Base-by-base conservation (phyloP, 2,797 vertebrate genomes). In the Moxostoma hubbsi region DNA sequence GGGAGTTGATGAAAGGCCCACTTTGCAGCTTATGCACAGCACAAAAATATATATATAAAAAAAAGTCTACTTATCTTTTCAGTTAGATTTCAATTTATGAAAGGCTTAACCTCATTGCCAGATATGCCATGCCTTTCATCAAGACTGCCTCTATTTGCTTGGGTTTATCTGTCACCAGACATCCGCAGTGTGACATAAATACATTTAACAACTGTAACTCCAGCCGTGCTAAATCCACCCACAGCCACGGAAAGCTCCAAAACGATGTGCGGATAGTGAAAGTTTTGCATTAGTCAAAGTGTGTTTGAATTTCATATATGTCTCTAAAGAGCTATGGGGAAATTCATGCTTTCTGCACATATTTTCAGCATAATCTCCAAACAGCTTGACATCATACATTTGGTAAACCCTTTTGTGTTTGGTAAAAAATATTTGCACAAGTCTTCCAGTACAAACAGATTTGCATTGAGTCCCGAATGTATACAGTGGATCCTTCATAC, bases 41-140 rank as follows among this genome's bases (percentile, higher is more conserved):
- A 83, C 85, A 85, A 84, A 88, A 24, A 24, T 24, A 24, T 24
- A 24, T n/a, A n/a, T n/a, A n/a, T n/a, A 89, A 88, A 85, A 46
- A 68, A 81, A 80, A 73, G 73, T 80, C 65, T 86, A 89, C 88
- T 91, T 90, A 92, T 93, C 90, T 91, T 88, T 91, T 91, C 87
- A 89, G 85, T 85, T 83, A 88, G 88, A 90, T 92, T 89, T 87
- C 85, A 90, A 86, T 89, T 89, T 88, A 84, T 91, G 88, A 89
- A 92, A 92, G 85, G 86, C 87, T 88, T 84, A 91, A 89, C 86
- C 87, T 89, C 84, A 47, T 85, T 89, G 87, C 82, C 86, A 90
- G 88, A 91, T 91, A 88, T 76, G 83, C 83, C 88, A 83, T 81
- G 81, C 87, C 65, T 91, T 91, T 93, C 89, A 90, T 91, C 86